phyloP scores from a whole-genome alignment of 2,888 invertebrate genomes.

The Oxystoma pomonae region DNA sequence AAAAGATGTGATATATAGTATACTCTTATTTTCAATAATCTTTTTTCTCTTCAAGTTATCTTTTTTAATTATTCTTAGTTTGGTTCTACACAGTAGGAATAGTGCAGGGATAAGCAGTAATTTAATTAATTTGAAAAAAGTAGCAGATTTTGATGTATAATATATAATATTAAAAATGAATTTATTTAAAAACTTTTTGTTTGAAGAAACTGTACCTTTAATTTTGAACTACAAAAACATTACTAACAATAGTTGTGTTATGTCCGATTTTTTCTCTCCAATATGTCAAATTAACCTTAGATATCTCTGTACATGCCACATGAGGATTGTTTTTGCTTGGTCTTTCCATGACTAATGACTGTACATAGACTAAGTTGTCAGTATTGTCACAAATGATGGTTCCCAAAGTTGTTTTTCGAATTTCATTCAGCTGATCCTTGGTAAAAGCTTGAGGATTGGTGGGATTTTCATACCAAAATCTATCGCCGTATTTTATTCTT shows the following conservation, averaged over 20 bases:
- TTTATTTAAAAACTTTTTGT: no score
- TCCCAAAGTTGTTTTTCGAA: constrained; percentile 71
- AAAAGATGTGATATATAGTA: no score
- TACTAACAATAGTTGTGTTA: not conserved
- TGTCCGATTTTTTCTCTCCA: constrained; percentile 29
- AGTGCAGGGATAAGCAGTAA: no score
- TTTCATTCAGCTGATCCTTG: constrained; percentile 72
- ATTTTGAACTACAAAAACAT: not conserved
- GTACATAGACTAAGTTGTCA: constrained; percentile 59
- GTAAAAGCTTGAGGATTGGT: constrained; percentile 63
- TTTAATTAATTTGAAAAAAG: no score
- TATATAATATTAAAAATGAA: no score
- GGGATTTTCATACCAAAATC: constrained; percentile 83
- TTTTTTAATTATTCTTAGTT: no score
- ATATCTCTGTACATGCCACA: constrained; percentile 61
- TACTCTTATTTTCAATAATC: no score
- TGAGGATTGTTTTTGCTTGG: constrained; percentile 53
- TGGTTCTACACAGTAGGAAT: no score
- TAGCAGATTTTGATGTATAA: no score
- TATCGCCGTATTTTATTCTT: constrained; percentile 74
- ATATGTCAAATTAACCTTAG: constrained; percentile 46
- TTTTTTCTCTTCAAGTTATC: no score
- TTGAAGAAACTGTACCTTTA: no score
- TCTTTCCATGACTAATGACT: constrained; percentile 67
- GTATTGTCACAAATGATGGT: constrained; percentile 75